These are phyloP conservation scores for Hylyphantes graminicola DNA, from an alignment of 1,140 invertebrate species.

Conservation along the genomic window DNA sequence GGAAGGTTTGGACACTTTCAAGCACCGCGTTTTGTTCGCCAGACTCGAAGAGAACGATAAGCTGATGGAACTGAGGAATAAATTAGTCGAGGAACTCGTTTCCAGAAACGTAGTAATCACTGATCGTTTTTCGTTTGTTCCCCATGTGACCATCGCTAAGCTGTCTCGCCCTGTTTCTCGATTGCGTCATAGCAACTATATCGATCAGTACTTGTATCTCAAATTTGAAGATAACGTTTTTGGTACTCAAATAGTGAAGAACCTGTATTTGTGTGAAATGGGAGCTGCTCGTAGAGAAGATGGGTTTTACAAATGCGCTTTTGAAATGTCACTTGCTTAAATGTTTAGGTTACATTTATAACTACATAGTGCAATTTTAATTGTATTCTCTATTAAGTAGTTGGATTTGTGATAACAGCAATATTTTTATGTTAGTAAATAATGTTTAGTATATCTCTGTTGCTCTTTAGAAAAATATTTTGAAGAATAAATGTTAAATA, in stretches of 20 bases:
- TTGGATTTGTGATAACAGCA: too few species aligned
- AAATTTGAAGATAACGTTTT: conserved; percentile 56
- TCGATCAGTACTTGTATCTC: conserved; percentile 57
- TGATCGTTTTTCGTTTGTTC: conserved; percentile 67
- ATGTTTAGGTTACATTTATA: too few species aligned
- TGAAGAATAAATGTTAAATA: too few species aligned
- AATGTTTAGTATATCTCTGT: too few species aligned
- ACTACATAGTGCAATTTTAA: too few species aligned
- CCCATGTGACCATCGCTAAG: conserved; percentile 70
- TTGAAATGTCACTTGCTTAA: conserved; percentile 23
- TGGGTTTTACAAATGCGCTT: conserved; percentile 59
- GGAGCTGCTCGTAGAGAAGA: conserved; percentile 53
- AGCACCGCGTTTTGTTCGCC: conserved; percentile 67
- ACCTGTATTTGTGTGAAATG: conserved; percentile 59
- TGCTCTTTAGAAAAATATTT: too few species aligned
- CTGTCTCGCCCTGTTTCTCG: conserved; percentile 64
- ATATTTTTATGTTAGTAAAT: too few species aligned
- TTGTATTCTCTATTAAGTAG: too few species aligned
- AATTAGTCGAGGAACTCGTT: conserved; percentile 65
- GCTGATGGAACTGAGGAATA: conserved; percentile 63
- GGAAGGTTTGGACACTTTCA: conserved; percentile 67
- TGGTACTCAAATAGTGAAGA: conserved; percentile 26
- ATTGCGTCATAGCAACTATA: conserved; percentile 40
- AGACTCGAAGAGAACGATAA: conserved; percentile 64
- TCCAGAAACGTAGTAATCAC: conserved; percentile 62